phyloP scores from a whole-genome alignment of 2,797 vertebrate genomes.

The Pogoniulus pusillus region DNA sequence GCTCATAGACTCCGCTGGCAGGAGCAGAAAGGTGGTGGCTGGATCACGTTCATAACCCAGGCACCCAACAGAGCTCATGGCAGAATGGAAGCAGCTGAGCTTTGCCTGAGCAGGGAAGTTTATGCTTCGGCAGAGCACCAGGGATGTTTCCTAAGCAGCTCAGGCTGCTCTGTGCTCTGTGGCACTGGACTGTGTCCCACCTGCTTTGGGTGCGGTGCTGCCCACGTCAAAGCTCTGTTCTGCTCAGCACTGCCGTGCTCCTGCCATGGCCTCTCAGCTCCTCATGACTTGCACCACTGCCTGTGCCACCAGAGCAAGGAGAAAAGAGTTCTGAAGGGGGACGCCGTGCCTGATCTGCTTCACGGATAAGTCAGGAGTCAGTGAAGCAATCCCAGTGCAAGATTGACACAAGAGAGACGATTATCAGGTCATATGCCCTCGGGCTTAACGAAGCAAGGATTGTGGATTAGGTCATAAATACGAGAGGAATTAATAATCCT shows the following conservation, averaged over 20 bases:
- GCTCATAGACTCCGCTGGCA: neutral
- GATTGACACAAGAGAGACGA: constrained; percentile 44
- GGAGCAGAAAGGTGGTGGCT: neutral
- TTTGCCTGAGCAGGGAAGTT: neutral
- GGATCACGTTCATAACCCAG: neutral
- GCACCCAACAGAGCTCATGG: neutral
- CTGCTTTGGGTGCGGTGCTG: neutral
- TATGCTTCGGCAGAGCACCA: neutral
- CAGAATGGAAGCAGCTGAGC: neutral
- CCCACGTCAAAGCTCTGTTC: neutral
- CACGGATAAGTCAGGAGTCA: neutral
- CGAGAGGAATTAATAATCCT: constrained; percentile 58
- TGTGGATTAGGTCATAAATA: constrained; percentile 66
- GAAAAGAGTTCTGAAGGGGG: neutral
- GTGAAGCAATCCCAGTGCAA: constrained; percentile 19
- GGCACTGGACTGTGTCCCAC: neutral
- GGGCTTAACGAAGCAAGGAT: constrained; percentile 57
- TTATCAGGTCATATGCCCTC: constrained; percentile 48
- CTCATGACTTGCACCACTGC: neutral
- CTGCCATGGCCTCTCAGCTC: neutral
- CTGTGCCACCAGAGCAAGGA: neutral
- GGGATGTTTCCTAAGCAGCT: neutral
- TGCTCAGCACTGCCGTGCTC: no score
- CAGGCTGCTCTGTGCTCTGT: neutral
- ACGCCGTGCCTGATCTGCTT: neutral